Evolutionary conservation across 2,888 invertebrate genomes (phyloP).

Genomic region (Hypomecis atomaria): DNA sequence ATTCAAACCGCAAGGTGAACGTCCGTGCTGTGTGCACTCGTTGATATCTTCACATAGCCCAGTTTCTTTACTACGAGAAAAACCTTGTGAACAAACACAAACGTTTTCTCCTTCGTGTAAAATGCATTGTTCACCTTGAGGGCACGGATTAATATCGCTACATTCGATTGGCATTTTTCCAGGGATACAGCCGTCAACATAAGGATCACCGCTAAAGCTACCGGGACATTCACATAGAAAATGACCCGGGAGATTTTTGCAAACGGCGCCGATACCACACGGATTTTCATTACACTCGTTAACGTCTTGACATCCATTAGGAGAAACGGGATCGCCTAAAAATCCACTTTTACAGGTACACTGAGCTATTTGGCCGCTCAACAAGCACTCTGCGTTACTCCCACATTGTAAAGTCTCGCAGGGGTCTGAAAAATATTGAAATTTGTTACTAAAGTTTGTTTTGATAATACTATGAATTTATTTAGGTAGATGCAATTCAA

Average conservation of each 20-base stretch:
- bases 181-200: conserved; percentile 89
- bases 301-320: conserved; percentile 92
- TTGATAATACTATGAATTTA: too few relatives aligned
- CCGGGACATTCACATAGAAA: conserved; percentile 95
- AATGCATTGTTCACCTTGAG: conserved; percentile 93
- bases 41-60: conserved; percentile 93
- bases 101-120: conserved; percentile 92
- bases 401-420: conserved; percentile 94
- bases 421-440: conserved; percentile 87
- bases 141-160: conserved; percentile 90
- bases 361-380: conserved; percentile 92
- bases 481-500: neutral
- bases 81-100: conserved; percentile 95
- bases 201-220: conserved; percentile 92
- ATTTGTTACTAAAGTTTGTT: neutral
- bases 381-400: conserved; percentile 94
- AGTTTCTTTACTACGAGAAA: conserved; percentile 89
- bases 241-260: conserved; percentile 94
- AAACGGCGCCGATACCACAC: conserved; percentile 93
- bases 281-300: conserved; percentile 93
- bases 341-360: conserved; percentile 94
- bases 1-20: conserved; percentile 93
- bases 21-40: conserved; percentile 91
- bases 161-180: conserved; percentile 88
- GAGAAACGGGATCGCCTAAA: conserved; percentile 87